A percentile compares a stretch with the other conserved stretches of the same genome.
phyloP scores from a whole-genome alignment of 64 coral and sea anemone genomes.

The Montipora efflorescens region DNA sequence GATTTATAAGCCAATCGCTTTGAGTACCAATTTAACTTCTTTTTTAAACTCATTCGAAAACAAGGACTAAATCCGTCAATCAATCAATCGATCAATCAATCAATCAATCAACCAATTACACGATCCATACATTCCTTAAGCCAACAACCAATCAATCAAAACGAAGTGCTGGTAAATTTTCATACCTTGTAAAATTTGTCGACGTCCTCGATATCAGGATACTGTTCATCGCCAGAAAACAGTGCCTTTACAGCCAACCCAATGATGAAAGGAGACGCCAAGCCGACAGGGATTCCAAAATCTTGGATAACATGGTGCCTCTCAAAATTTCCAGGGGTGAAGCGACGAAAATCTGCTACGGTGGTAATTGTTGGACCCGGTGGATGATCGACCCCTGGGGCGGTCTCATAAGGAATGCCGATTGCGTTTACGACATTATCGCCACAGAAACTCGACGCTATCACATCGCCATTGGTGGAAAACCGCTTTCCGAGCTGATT shows the following conservation, averaged over 20 bases:
- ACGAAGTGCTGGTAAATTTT: not conserved
- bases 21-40: too few species aligned
- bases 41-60: too few species aligned
- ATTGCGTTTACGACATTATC: conserved; percentile 32
- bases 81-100: too few species aligned
- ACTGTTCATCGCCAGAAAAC: not conserved
- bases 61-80: too few species aligned
- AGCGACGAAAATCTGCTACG: conserved; percentile 50
- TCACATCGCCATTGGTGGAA: conserved; percentile 55
- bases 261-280: not conserved
- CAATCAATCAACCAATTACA: too few species aligned
- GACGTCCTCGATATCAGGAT: not conserved
- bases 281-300: not conserved
- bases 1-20: too few species aligned
- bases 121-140: too few species aligned
- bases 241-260: not conserved
- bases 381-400: not conserved
- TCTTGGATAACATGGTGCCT: conserved; percentile 54
- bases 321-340: not conserved
- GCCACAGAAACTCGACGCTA: conserved; percentile 46
- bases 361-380: conserved; percentile 26
- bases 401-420: conserved; percentile 8
- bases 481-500: conserved; percentile 19
- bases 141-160: too few species aligned
- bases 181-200: conserved; percentile 40